Evolutionary conservation across 2,888 invertebrate genomes (phyloP), one percentile per base, ranked within the genome.

Genomic region (Drosophila setosimentum): DNA sequence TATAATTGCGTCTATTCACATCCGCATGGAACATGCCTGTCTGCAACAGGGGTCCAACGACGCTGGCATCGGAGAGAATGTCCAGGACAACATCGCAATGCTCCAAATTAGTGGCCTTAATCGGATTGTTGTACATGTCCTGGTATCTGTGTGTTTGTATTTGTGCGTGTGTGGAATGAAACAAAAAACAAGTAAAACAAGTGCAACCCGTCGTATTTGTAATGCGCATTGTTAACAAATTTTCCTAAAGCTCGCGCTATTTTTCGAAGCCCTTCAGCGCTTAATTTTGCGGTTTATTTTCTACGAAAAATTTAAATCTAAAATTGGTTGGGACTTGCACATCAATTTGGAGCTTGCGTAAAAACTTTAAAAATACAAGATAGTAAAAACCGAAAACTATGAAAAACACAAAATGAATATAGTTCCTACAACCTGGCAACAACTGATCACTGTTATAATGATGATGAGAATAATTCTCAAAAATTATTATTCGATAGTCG

Each of bases 61-160:
- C 96, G 68, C 97, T 95, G 10, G 97, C 97, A 93, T 99, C 98
- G 62, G 98, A 97, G 73, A 99, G 94, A 69, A 98, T 95, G 91
- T 97, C 97, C 76, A 99, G 94, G 7, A 98, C 95, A 60, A 96
- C 95, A 92, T 98, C 97, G 35, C 97, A 95, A 91, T 96, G 95
- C 42, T 95, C 94, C 91, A 95, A 87, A 81, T 88, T 92, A 59
- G 92, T 91, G 73, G 92, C 93, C 78, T 95, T 94, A 87, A 94
- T 93, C 75, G 94, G 94, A 90, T 95, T 94, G 80, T 94, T 90
- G 83, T 95, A 94, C 88, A 94, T 93, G 83, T 95, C 94, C 21
- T 94, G 93, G 80, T 95, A 95, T 89, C 95, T 95, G 81, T 63
- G 70, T 58, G 73, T 70, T 64, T 32, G 27, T 57, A 21, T 55